phyloP scores from a whole-genome alignment of 2,797 vertebrate species.

The Labeo calbasu region DNA sequence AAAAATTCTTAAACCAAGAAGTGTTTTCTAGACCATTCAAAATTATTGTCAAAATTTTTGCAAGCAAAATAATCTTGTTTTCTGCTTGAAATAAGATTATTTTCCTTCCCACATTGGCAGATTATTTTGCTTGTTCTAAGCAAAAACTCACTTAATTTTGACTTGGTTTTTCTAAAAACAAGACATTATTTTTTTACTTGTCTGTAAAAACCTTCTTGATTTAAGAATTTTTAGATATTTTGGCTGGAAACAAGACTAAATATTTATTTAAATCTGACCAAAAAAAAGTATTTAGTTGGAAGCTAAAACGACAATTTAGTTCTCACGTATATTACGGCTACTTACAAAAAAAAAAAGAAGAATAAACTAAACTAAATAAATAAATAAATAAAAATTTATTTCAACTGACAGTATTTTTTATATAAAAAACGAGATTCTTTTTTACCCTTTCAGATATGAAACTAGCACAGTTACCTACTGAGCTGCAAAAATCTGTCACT shows the following conservation, averaged over 20 bases:
- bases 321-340: background rate
- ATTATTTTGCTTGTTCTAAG: no score
- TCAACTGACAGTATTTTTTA: background rate
- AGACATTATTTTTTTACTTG: background rate
- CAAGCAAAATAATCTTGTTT: no score
- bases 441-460: background rate
- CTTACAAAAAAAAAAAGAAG: background rate
- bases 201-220: no score
- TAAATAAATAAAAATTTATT: background rate
- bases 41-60: no score
- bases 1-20: background rate
- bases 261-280: background rate
- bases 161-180: background rate
- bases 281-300: background rate
- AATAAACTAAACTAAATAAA: background rate
- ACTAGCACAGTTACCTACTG: background rate
- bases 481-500: no score
- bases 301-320: background rate
- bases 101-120: no score
- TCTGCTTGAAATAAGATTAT: no score
- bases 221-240: no score
- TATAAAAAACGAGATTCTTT: background rate
- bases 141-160: no score
- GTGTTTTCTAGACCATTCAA: no score
- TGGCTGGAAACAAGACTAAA: no score